These are phyloP conservation scores for Argyrosomus regius DNA, from an alignment of 2,797 vertebrate genomes.

Conservation along the genomic window DNA sequence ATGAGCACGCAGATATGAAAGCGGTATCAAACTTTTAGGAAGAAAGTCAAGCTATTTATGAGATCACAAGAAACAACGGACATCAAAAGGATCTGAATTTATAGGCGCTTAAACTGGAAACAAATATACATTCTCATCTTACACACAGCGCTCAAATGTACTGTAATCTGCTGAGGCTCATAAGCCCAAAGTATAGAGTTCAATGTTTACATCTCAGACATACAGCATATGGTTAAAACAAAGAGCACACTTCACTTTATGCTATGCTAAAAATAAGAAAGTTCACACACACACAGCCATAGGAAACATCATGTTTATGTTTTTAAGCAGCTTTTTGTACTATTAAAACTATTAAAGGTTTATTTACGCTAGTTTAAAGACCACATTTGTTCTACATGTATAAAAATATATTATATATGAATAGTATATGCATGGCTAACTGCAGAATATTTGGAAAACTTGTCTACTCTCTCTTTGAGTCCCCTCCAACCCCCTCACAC, in stretches of 20 bases:
- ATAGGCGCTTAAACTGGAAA: not conserved
- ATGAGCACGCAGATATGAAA: too few relatives aligned
- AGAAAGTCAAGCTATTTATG: too few relatives aligned
- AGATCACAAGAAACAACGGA: too few relatives aligned
- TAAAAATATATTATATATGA: not conserved
- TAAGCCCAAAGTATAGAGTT: not conserved
- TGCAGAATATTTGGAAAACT: not conserved
- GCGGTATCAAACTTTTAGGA: too few relatives aligned
- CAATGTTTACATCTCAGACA: not conserved
- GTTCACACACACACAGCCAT: not conserved
- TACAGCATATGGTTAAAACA: not conserved
- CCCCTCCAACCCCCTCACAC: not conserved
- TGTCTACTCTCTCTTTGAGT: slow-evolving; percentile 1
- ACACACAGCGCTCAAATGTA: not conserved
- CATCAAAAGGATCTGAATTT: not conserved
- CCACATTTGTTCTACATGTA: not conserved
- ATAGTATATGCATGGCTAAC: not conserved
- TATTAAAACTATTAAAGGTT: not conserved
- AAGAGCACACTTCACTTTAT: not conserved
- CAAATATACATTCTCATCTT: not conserved
- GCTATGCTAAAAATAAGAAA: not conserved
- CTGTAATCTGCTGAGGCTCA: not conserved
- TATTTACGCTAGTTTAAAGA: not conserved
- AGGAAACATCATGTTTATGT: not conserved
- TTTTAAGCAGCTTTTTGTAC: not conserved